These are phyloP conservation scores for Anguilla megastoma DNA, from an alignment of 2,797 vertebrate species.

Conservation along the genomic window DNA sequence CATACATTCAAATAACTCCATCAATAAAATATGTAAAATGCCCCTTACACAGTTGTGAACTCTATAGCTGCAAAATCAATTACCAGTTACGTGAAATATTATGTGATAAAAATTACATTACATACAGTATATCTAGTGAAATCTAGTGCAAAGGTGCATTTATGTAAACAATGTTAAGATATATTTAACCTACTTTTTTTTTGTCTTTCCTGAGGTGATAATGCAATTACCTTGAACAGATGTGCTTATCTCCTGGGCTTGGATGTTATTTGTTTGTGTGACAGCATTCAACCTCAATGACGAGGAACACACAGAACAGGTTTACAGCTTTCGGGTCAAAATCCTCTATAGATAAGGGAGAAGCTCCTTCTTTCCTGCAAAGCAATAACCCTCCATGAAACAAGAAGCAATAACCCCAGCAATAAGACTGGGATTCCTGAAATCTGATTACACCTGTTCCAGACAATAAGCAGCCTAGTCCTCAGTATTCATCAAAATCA, in stretches of 20 bases:
- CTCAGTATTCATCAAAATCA: constrained; percentile 46
- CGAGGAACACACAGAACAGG: neutral
- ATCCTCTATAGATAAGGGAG: constrained; percentile 37
- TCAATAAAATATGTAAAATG: neutral
- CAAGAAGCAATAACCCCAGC: constrained; percentile 20
- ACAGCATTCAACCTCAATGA: constrained; percentile 32
- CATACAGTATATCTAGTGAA: constrained; percentile 22
- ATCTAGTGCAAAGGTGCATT: constrained; percentile 31
- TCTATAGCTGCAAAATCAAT: neutral
- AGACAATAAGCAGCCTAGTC: constrained; percentile 33
- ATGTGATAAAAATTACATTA: neutral
- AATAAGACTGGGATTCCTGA: constrained; percentile 36
- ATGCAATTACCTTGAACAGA: constrained; percentile 17
- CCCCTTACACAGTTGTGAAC: neutral
- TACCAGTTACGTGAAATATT: neutral
- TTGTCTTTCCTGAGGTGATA: constrained; percentile 20
- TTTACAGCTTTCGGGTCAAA: constrained; percentile 39
- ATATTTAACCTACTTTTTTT: neutral
- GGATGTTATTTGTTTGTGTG: constrained; percentile 22
- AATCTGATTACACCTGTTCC: constrained; percentile 38
- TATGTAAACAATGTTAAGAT: constrained; percentile 9
- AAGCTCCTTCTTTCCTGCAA: neutral
- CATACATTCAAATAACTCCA: neutral
- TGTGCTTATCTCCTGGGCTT: constrained; percentile 26
- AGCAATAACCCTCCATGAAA: constrained; percentile 34